Evolutionary conservation across 1,140 invertebrate species (phyloP), one percentile per base, ranked within the genome.

Genomic region (Bursaphelenchus mucronatus): DNA sequence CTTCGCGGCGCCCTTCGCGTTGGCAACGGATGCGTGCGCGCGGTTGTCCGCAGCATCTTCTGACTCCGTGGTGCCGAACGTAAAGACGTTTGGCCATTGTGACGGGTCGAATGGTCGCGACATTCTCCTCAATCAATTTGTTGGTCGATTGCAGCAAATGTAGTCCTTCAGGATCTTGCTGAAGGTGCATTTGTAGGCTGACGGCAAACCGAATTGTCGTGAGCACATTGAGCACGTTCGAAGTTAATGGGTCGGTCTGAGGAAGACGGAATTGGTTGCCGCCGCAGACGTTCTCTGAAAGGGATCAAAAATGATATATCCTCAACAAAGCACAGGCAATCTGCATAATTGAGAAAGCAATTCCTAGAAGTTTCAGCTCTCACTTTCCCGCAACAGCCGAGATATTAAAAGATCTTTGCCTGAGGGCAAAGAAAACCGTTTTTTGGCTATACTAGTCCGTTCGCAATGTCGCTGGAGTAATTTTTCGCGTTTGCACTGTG

Each of bases 121-220:
- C 41, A 3, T 15, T 44, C 13, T 50, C 30, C 41, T 39, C 61
- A 44, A 69, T 64, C 19, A 15, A n/a, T 10, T 15, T 10, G 43
- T 11, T 61, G 0, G 59, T 40, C 7, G 70, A 30, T n/a, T 69
- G 51, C 75, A 76, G 52, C 75, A 76, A 57, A 76, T 67, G 44
- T 76, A 76, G 19, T 67, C 63, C 17, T 57, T 66, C 8, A 76
- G 56, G 30, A 61, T 59, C 45, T 67, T 68, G 8, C 72, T 76
- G 46, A 68, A 76, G 40, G 17, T 45, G 53, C 76, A 76, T 30
- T 19, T n/a, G 15, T 65, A 47, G n/a, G 64, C 30, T 56, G 45
- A 39, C 61, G 50, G 41, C 68, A 69, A 30, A 39, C 19, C 39
- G 21, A 15, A 54, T 46, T 46, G 40, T 59, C 57, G 11, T 59